Conservation (phyloP, 2,113 vertebrate genomes). For the Toxostoma redivivum region DNA sequence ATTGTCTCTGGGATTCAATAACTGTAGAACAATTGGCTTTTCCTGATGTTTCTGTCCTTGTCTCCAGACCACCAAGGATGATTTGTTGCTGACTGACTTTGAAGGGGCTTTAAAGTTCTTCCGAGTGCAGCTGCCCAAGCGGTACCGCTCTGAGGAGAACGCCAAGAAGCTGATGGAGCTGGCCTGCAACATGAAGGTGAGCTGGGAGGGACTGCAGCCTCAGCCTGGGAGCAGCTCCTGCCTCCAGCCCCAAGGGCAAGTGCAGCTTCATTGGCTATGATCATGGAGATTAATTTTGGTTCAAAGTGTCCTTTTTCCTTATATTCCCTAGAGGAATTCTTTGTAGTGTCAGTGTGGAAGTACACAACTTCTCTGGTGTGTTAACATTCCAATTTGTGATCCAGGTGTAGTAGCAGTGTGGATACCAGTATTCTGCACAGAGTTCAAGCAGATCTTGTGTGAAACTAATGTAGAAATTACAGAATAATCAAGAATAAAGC, state of each 20-base stretch:
- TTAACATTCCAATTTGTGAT: background rate
- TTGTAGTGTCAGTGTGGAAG: background rate
- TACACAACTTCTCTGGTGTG: background rate
- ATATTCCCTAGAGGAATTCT: background rate
- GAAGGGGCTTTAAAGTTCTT: conserved; percentile 98
- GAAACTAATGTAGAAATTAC: background rate
- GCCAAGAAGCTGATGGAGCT: conserved; percentile 98
- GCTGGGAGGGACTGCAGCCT: background rate
- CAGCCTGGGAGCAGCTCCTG: background rate
- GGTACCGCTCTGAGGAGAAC: conserved; percentile 97
- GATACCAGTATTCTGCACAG: background rate
- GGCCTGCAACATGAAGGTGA: conserved; percentile 97
- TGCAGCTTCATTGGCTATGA: fast-evolving
- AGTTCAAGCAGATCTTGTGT: background rate
- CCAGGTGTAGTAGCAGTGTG: background rate
- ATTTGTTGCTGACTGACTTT: conserved; percentile 92
- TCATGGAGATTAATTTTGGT: background rate
- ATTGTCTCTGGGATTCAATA: background rate
- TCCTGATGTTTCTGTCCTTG: background rate
- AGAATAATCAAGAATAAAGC: background rate
- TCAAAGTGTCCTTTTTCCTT: background rate
- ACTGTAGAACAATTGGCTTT: background rate
- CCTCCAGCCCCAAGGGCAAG: background rate
- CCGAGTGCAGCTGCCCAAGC: conserved; percentile 96
- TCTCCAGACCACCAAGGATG: conserved; percentile 92